A percentile compares a stretch with the other conserved stretches of the same genome.
phyloP scores from a whole-genome alignment of 2,797 vertebrate species.

The Sebastes minor region DNA sequence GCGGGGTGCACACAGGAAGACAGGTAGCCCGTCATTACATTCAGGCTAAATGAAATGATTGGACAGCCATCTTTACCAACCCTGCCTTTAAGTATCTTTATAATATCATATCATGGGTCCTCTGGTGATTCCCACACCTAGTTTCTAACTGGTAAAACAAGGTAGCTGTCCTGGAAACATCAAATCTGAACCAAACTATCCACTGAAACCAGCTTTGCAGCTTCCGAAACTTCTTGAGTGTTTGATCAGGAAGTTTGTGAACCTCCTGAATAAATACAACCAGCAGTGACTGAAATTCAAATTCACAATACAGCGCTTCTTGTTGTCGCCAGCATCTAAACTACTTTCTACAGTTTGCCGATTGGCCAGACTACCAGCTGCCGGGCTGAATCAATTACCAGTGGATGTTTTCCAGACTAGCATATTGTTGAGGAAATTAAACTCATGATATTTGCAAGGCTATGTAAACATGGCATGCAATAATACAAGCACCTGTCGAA shows the following conservation, averaged over 20 bases:
- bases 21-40: no score
- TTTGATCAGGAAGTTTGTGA: not conserved
- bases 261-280: not conserved
- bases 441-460: not conserved
- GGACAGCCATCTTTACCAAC: no score
- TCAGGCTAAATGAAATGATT: no score
- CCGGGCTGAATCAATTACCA: not conserved
- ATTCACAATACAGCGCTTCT: not conserved
- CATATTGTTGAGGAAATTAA: not conserved
- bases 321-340: not conserved
- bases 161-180: not conserved
- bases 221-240: not conserved
- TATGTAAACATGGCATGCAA: not conserved
- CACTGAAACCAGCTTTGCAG: not conserved
- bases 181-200: not conserved
- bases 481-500: not conserved
- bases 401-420: not conserved
- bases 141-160: not conserved
- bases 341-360: not conserved
- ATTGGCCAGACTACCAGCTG: not conserved
- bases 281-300: not conserved
- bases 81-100: not conserved
- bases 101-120: not conserved
- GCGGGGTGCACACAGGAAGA: no score
- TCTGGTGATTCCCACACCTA: not conserved